A percentile compares a stretch with the other conserved stretches of the same genome.
phyloP scores from a whole-genome alignment of 2,113 vertebrate genomes.

The Neoarius graeffei region DNA sequence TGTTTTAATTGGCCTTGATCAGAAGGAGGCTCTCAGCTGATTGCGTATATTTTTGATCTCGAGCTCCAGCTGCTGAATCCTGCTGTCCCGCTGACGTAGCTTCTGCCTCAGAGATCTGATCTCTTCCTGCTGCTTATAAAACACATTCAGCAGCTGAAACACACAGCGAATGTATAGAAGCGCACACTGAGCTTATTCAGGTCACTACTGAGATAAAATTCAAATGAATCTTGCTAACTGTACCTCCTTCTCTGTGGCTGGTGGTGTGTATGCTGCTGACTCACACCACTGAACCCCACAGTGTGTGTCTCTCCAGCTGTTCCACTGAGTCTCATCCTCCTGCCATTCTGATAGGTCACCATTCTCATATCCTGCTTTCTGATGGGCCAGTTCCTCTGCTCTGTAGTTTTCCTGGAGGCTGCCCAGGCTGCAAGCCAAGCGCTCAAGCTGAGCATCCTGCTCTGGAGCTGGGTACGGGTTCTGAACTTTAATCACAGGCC shows the following conservation, averaged over 20 bases:
- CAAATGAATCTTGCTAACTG: neutral
- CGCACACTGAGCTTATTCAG: neutral
- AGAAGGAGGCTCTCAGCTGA: slow-evolving; percentile 58
- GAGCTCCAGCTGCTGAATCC: slow-evolving; percentile 79
- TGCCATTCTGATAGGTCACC: slow-evolving; percentile 69
- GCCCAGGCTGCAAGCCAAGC: slow-evolving; percentile 25
- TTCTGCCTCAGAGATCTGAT: slow-evolving; percentile 79
- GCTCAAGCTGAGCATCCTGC: neutral
- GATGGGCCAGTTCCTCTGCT: slow-evolving; percentile 59
- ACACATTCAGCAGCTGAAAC: slow-evolving; percentile 82
- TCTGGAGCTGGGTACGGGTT: slow-evolving; percentile 63
- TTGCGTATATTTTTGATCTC: slow-evolving; percentile 75
- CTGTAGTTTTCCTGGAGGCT: neutral
- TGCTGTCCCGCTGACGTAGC: slow-evolving; percentile 77
- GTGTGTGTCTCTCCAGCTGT: slow-evolving; percentile 54
- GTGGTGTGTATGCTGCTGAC: slow-evolving; percentile 59
- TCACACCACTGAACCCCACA: slow-evolving; percentile 59
- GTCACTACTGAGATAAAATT: neutral
- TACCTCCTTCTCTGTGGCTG: slow-evolving; percentile 64
- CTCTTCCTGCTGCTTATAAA: slow-evolving; percentile 88
- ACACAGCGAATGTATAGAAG: neutral
- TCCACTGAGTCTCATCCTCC: slow-evolving; percentile 67
- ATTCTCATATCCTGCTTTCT: slow-evolving; percentile 62
- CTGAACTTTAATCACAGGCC: slow-evolving; percentile 68
- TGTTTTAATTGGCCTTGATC: slow-evolving; percentile 32